A percentile compares a stretch with the other conserved stretches of the same genome.
These are phyloP conservation scores for Megaceryle alcyon DNA, from an alignment of 2,797 vertebrate genomes.

Conservation along the genomic window DNA sequence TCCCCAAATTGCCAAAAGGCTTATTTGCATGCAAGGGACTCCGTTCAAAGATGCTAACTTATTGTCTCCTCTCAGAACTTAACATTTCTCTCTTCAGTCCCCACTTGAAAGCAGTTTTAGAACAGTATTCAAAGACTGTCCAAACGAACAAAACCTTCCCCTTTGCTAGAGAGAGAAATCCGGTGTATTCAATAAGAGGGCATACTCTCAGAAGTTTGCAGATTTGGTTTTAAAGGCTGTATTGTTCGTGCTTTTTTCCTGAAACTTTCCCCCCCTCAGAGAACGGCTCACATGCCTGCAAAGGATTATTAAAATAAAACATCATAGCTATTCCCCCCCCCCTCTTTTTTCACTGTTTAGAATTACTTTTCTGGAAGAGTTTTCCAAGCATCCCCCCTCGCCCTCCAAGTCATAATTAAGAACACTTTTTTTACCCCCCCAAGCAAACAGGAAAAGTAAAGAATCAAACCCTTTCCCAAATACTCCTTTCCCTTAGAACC, in stretches of 20 bases:
- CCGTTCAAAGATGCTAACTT: slow-evolving; percentile 67
- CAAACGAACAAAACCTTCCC: slow-evolving; percentile 69
- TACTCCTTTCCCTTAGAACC: not conserved
- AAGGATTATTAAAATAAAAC: slow-evolving; percentile 67
- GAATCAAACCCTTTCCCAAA: not conserved
- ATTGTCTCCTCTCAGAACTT: slow-evolving; percentile 69
- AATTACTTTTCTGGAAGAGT: slow-evolving; percentile 44
- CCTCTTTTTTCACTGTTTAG: not conserved
- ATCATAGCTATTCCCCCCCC: not conserved
- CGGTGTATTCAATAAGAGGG: slow-evolving; percentile 65
- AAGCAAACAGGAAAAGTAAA: not conserved
- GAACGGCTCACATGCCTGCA: slow-evolving; percentile 29
- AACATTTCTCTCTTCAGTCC: slow-evolving; percentile 71
- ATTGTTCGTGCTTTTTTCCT: slow-evolving; percentile 59
- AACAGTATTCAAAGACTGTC: slow-evolving; percentile 72
- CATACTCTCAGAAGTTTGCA: slow-evolving; percentile 70
- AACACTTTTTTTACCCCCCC: not conserved
- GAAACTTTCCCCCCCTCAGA: not conserved
- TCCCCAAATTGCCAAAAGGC: slow-evolving; percentile 54
- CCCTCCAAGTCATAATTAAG: slow-evolving; percentile 37
- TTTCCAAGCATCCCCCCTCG: not conserved
- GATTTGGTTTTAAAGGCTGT: slow-evolving; percentile 64
- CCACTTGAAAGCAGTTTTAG: slow-evolving; percentile 68
- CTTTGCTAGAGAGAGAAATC: slow-evolving; percentile 67
- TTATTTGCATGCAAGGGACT: slow-evolving; percentile 69